Conservation (phyloP, 2,797 vertebrate species). For the Podarcis siculus region DNA sequence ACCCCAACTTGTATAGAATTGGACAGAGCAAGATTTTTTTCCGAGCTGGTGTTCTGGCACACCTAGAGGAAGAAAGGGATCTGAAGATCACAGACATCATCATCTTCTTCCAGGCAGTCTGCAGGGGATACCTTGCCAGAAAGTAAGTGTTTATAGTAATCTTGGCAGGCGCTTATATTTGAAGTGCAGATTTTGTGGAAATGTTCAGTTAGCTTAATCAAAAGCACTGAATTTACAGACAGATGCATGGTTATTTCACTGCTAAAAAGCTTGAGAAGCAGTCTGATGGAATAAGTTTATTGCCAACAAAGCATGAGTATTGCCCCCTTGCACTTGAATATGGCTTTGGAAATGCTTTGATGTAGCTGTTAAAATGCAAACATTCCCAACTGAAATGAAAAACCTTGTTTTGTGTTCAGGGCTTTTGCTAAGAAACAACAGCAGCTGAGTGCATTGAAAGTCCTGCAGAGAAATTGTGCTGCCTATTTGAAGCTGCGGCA, state of each 20-base stretch:
- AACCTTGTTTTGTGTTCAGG: constrained; percentile 70
- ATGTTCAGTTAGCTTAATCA: not conserved
- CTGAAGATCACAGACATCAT: constrained; percentile 98
- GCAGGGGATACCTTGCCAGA: constrained; percentile 94
- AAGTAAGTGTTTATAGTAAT: constrained; percentile 82
- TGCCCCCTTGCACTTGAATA: not conserved
- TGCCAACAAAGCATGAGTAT: not conserved
- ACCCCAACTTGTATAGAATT: constrained; percentile 94
- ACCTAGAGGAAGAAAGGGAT: constrained; percentile 95
- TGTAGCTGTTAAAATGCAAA: not conserved
- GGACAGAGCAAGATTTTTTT: constrained; percentile 99
- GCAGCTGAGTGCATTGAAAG: constrained; percentile 94
- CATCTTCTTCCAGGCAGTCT: constrained; percentile 97
- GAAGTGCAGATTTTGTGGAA: not conserved
- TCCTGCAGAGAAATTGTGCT: constrained; percentile 96
- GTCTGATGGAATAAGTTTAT: not conserved
- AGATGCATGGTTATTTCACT: not conserved
- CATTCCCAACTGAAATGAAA: constrained; percentile 1
- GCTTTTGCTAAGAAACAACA: constrained; percentile 98
- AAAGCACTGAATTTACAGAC: not conserved
- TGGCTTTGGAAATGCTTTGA: constrained; percentile 9
- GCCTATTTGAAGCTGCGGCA: constrained; percentile 95
- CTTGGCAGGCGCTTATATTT: not conserved
- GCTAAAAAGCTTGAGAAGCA: not conserved
- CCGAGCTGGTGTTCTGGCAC: constrained; percentile 94